Evolutionary conservation across 2,797 vertebrate genomes (phyloP).

Genomic region (Zenarchopterus dispar): DNA sequence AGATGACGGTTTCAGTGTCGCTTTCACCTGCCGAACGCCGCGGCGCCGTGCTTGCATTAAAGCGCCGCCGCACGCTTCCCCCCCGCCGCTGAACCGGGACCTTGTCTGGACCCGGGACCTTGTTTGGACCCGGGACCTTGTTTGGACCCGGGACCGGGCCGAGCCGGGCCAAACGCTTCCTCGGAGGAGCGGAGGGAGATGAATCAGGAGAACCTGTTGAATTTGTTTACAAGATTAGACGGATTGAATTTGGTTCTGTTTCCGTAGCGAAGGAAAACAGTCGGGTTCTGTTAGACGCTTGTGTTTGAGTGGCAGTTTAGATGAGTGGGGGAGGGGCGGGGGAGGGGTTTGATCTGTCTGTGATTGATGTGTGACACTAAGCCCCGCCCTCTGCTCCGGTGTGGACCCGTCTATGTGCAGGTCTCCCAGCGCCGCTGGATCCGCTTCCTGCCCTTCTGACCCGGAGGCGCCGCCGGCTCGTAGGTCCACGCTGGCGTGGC

Average conservation of each 20-base stretch:
- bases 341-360: not conserved
- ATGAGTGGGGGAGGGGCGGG: conserved; percentile 8
- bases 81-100: conserved; percentile 31
- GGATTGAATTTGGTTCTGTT: conserved; percentile 36
- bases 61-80: conserved; percentile 31
- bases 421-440: conserved; percentile 90
- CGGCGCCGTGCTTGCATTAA: conserved; percentile 25
- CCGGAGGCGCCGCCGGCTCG: not conserved
- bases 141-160: too few relatives aligned
- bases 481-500: conserved; percentile 79
- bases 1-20: conserved; percentile 48
- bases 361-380: conserved; percentile 22
- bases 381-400: conserved; percentile 37
- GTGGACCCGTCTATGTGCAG: conserved; percentile 69
- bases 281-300: not conserved
- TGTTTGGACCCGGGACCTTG: conserved; percentile 67
- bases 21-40: conserved; percentile 25
- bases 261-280: conserved; percentile 6
- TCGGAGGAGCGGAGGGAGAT: conserved; percentile 10
- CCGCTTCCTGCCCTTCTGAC: conserved; percentile 97
- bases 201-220: conserved; percentile 11
- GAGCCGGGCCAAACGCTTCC: conserved; percentile 22
- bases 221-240: conserved; percentile 34
- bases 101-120: conserved; percentile 71
- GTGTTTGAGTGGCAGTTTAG: conserved; percentile 10